Evolutionary conservation across 2,113 vertebrate species (phyloP).

Genomic region (Columbina picui): DNA sequence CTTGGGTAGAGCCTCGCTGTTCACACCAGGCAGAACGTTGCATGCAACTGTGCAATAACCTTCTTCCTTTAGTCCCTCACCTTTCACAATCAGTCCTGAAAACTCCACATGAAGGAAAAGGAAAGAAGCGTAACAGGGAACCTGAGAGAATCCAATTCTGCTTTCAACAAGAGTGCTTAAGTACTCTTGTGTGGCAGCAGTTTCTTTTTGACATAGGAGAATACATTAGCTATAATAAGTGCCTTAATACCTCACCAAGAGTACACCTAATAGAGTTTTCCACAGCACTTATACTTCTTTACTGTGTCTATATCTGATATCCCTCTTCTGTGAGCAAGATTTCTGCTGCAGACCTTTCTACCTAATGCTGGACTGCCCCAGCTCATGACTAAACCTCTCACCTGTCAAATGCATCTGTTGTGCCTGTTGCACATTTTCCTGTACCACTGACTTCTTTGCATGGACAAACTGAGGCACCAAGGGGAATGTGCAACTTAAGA

Average conservation of each 20-base stretch:
- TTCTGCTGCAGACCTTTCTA: not conserved
- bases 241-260: not conserved
- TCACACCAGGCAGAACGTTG: not conserved
- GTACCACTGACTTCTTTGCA: not conserved
- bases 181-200: not conserved
- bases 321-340: not conserved
- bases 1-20: not conserved
- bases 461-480: not conserved
- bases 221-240: not conserved
- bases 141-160: not conserved
- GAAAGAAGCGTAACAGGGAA: not conserved
- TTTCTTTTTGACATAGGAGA: not conserved
- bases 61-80: not conserved
- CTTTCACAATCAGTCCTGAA: not conserved
- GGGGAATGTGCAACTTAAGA: not conserved
- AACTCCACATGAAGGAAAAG: not conserved
- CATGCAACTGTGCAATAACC: not conserved
- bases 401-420: not conserved
- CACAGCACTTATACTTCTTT: not conserved
- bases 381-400: not conserved
- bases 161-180: not conserved
- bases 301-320: not conserved
- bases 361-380: not conserved
- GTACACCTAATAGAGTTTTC: not conserved
- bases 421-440: not conserved